Evolutionary conservation across 2,797 vertebrate genomes (phyloP), one percentile per base, ranked within the genome.

Genomic region (Amblyraja radiata): DNA sequence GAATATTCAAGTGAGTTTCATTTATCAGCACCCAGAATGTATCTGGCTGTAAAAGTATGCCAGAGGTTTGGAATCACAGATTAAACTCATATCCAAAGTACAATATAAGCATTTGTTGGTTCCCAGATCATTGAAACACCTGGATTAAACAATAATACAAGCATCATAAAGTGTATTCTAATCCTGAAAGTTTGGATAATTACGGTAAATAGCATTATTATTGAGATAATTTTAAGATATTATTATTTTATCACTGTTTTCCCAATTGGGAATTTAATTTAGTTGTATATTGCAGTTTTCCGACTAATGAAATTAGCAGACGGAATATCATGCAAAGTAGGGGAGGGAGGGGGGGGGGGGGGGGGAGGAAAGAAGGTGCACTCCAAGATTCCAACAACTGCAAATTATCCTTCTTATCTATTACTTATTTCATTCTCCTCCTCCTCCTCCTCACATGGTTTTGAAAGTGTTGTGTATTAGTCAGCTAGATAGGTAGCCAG

Each of bases 1-100:
- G 25, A 91, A 74, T 39, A 74, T 39, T 90, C n/a, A 46, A 73
- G 36, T 90, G 36, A 73, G 46, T 90, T 73, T 90, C 21, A 90
- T 92, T 92, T 92, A 54, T 54, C 13, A 74, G 5, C 14, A 10
- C 25, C 5, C 10, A 92, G 36, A 73, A 46, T 8, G 36, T 73
- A 58, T 63, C 65, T 39, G 21, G 76, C 25, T 13, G 46, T n/a
- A 23, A 13, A 71, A 10, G 14, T 54, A 74, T 73, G 36, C 39
- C 68, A 46, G 36, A 54, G 68, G 36, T 14, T n/a, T 88, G 16
- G 61, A 88, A 25, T 54, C 71, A 92, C 18, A 5, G 36, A 74
- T 36, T 91, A 91, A 73, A 1, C 5, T 54, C 39, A 74, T 23
- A 54, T 76, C 71, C 13, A 54, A 25, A 0, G 18, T 6, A 28